Percentiles rank a stretch among this genome's conserved stretches.
These are phyloP conservation scores for Actias luna DNA, from an alignment of 2,888 invertebrate species.

Conservation along the genomic window DNA sequence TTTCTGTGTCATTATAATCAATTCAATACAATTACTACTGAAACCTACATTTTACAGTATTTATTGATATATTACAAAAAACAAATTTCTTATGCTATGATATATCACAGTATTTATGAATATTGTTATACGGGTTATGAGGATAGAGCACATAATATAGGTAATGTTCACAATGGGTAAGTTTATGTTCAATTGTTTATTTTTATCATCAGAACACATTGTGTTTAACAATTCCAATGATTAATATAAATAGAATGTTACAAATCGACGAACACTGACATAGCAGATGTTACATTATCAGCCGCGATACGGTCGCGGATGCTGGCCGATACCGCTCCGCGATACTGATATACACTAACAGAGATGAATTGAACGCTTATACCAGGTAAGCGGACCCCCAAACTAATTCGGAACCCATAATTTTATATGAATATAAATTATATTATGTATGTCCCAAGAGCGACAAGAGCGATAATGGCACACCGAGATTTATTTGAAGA, in stretches of 20 bases:
- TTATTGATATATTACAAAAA: too few relatives aligned
- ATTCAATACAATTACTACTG: too few relatives aligned
- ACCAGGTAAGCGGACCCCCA: conserved; percentile 12
- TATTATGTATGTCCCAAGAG: neutral
- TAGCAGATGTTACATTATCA: conserved; percentile 65
- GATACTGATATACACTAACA: conserved; percentile 43
- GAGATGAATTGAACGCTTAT: conserved; percentile 2
- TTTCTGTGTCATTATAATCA: too few relatives aligned
- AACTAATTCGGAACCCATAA: neutral
- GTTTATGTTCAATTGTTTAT: neutral
- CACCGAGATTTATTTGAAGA: neutral
- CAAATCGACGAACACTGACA: conserved; percentile 54
- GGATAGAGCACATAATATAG: neutral
- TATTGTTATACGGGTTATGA: neutral
- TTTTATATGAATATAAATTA: neutral
- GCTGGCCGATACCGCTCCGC: conserved; percentile 52
- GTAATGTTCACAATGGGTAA: neutral
- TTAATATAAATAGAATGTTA: conserved; percentile 42
- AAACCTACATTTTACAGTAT: too few relatives aligned
- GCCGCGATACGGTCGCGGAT: conserved; percentile 60
- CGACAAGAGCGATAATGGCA: neutral
- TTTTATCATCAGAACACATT: conserved; percentile 1
- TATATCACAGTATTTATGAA: neutral
- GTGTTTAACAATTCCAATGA: conserved; percentile 13
- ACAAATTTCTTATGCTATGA: too few relatives aligned